Evolutionary conservation across 2,888 invertebrate genomes (phyloP).

Genomic region (Pristionchus japonicus): DNA sequence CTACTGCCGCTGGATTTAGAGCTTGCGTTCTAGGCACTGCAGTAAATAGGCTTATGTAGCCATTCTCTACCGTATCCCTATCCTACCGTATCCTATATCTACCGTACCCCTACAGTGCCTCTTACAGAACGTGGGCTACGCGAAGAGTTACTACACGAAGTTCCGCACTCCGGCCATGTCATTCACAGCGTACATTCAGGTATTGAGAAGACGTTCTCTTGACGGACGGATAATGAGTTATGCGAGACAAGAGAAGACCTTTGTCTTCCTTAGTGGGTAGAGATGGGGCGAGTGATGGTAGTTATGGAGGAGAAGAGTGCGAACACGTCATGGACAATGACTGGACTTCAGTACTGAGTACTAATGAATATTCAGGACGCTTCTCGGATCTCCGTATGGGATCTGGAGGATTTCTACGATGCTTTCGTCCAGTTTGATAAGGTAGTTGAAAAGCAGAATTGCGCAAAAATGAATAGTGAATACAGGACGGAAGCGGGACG

Average conservation of each 20-base stretch:
- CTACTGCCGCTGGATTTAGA: background rate
- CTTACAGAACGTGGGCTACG: constrained; percentile 3
- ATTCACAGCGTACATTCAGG: constrained; percentile 25
- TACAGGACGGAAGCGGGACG: constrained; percentile 29
- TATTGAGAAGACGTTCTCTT: background rate
- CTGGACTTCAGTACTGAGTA: background rate
- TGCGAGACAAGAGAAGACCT: background rate
- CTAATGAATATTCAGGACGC: constrained; percentile 11
- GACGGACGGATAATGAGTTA: background rate
- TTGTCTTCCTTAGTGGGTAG: background rate
- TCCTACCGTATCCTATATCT: background rate
- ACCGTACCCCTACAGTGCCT: background rate
- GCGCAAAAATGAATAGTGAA: too few species aligned
- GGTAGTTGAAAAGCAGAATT: background rate
- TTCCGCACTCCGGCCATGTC: constrained; percentile 19
- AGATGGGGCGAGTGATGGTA: background rate
- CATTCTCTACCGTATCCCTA: background rate
- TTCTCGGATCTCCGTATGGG: constrained; percentile 22
- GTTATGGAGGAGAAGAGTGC: background rate
- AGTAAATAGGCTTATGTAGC: background rate
- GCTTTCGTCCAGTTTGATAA: constrained; percentile 43
- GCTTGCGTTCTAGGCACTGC: background rate
- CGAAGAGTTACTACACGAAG: background rate
- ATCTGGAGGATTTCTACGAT: constrained; percentile 41
- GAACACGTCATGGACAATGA: background rate